Evolutionary conservation across 2,113 vertebrate genomes (phyloP).

Genomic region (Mellivora capensis): DNA sequence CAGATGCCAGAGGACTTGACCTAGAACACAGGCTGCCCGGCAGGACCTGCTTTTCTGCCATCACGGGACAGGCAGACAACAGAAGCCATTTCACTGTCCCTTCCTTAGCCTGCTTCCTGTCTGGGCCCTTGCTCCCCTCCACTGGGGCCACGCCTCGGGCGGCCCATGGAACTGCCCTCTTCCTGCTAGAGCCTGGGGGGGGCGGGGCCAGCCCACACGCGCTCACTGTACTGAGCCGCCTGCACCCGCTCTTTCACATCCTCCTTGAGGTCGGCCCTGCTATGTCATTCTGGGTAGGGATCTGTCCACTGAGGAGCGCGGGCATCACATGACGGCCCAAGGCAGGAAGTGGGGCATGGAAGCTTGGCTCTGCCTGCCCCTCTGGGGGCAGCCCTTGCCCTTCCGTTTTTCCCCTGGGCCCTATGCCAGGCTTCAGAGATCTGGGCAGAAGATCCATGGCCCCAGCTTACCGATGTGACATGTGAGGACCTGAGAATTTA

Average conservation of each 20-base stretch:
- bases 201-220: background rate
- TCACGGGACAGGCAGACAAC: slow-evolving; percentile 42
- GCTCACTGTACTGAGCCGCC: background rate
- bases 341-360: background rate
- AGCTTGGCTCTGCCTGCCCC: background rate
- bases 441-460: background rate
- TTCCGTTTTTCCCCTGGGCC: background rate
- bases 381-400: background rate
- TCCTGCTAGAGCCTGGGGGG: background rate
- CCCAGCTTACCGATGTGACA: background rate
- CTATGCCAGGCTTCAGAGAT: background rate
- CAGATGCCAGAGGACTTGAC: background rate
- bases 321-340: background rate
- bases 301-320: background rate
- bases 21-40: slow-evolving; percentile 76
- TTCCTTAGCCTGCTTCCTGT: slow-evolving; percentile 48
- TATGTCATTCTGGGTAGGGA: background rate
- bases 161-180: background rate
- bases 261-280: background rate
- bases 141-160: background rate
- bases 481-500: background rate
- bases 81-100: slow-evolving; percentile 11
- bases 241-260: background rate
- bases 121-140: background rate
- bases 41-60: slow-evolving; percentile 81